These are phyloP conservation scores for Hozukius guyotensis DNA, from an alignment of 2,797 vertebrate genomes.

Conservation along the genomic window DNA sequence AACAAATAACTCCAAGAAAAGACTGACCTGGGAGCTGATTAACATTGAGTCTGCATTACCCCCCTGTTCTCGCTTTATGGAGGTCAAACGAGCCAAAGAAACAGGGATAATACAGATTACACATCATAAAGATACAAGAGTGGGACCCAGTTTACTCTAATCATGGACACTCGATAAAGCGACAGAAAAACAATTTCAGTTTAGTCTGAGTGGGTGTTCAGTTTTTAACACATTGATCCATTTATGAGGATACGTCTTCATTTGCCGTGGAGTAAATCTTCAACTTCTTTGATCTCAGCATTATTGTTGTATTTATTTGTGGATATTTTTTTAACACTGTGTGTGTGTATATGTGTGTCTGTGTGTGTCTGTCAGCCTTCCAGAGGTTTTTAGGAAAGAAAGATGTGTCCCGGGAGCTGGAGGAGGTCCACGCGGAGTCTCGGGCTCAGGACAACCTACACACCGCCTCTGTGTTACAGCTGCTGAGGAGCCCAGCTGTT, in stretches of 20 bases:
- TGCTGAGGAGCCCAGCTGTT: slow-evolving; percentile 79
- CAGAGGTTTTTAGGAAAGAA: slow-evolving; percentile 89
- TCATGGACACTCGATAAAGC: background rate
- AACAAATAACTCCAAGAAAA: background rate
- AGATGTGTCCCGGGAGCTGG: slow-evolving; percentile 88
- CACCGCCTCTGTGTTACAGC: slow-evolving; percentile 80
- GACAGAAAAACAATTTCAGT: background rate
- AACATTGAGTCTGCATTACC: background rate
- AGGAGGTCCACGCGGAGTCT: slow-evolving; percentile 88
- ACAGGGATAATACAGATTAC: background rate
- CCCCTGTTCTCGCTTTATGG: background rate
- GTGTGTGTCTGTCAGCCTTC: slow-evolving; percentile 84
- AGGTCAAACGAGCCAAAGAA: background rate
- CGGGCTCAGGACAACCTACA: slow-evolving; percentile 80
- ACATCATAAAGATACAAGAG: background rate
- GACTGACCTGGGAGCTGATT: background rate
- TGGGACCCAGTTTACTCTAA: background rate
- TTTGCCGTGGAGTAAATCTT: background rate
- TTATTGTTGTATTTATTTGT: background rate
- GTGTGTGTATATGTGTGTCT: slow-evolving; percentile 21
- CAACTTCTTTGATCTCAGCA: slow-evolving; percentile 18
- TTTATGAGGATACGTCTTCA: background rate
- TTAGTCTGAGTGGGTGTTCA: background rate
- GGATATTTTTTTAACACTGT: background rate
- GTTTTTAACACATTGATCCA: background rate